Evolutionary conservation across 2,113 vertebrate genomes (phyloP).

Genomic region (Xenopus laevis): DNA sequence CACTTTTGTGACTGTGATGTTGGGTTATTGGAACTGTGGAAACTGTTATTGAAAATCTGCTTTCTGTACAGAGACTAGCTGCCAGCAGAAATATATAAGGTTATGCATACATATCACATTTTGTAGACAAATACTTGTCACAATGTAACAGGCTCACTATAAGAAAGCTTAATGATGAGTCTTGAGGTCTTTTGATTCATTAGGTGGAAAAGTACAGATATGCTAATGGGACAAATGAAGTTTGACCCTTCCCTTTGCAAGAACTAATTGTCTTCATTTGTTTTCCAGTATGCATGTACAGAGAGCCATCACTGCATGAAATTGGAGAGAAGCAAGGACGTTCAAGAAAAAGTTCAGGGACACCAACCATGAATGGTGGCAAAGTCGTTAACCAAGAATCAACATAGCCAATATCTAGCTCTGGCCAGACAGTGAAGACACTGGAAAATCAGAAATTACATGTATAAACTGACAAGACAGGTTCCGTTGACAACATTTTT

Average conservation of each 20-base stretch:
- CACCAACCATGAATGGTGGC: slow-evolving; percentile 87
- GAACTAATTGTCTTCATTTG: slow-evolving; percentile 52
- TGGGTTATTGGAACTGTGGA: too few relatives aligned
- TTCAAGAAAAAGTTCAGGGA: slow-evolving; percentile 89
- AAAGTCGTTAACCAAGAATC: slow-evolving; percentile 84
- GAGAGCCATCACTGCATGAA: slow-evolving; percentile 96
- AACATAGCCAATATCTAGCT: slow-evolving; percentile 72
- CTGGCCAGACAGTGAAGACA: slow-evolving; percentile 32
- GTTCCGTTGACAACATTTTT: slow-evolving; percentile 67
- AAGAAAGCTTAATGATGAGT: neutral
- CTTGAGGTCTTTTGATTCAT: slow-evolving; percentile 16
- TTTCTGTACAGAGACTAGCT: too few relatives aligned
- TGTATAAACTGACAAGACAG: slow-evolving; percentile 61
- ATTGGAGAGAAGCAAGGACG: slow-evolving; percentile 91
- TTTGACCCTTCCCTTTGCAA: neutral
- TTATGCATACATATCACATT: slow-evolving; percentile 1
- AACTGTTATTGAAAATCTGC: too few relatives aligned
- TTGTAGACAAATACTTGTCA: neutral
- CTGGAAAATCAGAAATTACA: slow-evolving; percentile 23
- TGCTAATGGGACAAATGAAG: slow-evolving; percentile 11
- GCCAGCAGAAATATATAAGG: neutral
- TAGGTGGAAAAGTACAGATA: slow-evolving; percentile 14
- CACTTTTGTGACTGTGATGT: too few relatives aligned
- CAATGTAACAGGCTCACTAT: neutral
- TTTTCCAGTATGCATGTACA: slow-evolving; percentile 94